Percentiles rank a stretch among this genome's conserved stretches.
Conservation (phyloP, 2,888 invertebrate genomes). For the Tetropium fuscum region DNA sequence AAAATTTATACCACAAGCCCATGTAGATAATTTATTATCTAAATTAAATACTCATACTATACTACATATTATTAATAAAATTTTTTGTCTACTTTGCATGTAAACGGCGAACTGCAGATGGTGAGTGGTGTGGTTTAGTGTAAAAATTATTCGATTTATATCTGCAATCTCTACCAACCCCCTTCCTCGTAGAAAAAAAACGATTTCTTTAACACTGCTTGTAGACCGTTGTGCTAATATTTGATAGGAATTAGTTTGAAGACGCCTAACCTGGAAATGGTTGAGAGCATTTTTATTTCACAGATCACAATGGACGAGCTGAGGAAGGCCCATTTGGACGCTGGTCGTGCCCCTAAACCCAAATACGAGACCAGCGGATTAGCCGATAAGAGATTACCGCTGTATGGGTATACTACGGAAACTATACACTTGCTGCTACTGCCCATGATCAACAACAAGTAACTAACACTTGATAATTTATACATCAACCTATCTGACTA, state of each 20-base stretch:
- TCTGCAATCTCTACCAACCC: slow-evolving; percentile 23
- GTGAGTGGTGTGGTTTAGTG: slow-evolving; percentile 58
- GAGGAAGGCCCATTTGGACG: slow-evolving; percentile 72
- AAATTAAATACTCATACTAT: too few relatives aligned
- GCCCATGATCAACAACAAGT: slow-evolving; percentile 92
- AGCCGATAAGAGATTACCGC: slow-evolving; percentile 85
- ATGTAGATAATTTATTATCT: too few relatives aligned
- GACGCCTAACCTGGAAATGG: too few relatives aligned
- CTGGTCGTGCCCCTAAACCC: slow-evolving; percentile 59
- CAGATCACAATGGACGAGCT: slow-evolving; percentile 87
- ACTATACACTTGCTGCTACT: slow-evolving; percentile 93
- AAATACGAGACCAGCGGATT: slow-evolving; percentile 70
- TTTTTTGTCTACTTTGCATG: slow-evolving; percentile 60
- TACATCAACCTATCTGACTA: neutral
- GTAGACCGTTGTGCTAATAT: slow-evolving; percentile 22
- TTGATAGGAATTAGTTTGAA: too few relatives aligned
- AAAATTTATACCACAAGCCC: too few relatives aligned
- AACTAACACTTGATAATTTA: slow-evolving; percentile 39
- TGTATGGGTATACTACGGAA: slow-evolving; percentile 96
- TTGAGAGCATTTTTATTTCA: too few relatives aligned
- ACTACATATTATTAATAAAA: slow-evolving; percentile 44
- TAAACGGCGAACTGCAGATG: slow-evolving; percentile 59
- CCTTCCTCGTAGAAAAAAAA: slow-evolving; percentile 22
- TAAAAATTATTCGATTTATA: slow-evolving; percentile 32
- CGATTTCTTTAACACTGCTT: slow-evolving; percentile 18